A percentile compares a stretch with the other conserved stretches of the same genome.
Evolutionary conservation across 2,797 vertebrate species (phyloP).

Genomic region (Parauchenoglanis ngamensis): DNA sequence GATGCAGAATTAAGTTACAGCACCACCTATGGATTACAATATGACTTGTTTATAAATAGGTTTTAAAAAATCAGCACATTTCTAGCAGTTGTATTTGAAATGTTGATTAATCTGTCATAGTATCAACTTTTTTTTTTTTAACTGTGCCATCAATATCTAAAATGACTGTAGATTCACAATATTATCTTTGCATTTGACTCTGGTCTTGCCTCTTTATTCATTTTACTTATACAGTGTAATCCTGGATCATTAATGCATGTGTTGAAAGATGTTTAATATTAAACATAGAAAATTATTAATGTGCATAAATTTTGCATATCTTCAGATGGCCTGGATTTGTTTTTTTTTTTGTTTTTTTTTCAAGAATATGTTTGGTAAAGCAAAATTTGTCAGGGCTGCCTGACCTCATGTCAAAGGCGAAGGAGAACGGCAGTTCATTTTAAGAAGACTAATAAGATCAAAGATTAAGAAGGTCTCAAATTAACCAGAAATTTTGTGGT

Average conservation of each 20-base stretch:
- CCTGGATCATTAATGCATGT: too few species aligned
- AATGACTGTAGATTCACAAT: background rate
- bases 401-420: background rate
- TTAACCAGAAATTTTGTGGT: background rate
- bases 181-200: background rate
- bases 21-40: background rate
- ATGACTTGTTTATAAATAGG: background rate
- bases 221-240: background rate
- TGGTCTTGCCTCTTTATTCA: background rate
- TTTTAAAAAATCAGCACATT: background rate
- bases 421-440: background rate
- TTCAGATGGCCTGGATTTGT: background rate
- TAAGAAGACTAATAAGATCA: background rate
- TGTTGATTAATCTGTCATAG: background rate
- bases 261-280: background rate
- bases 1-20: slow-evolving; percentile 2
- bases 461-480: background rate
- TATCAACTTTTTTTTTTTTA: background rate
- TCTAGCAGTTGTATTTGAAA: too few species aligned
- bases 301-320: background rate
- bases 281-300: background rate
- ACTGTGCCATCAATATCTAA: background rate
- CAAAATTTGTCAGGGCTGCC: background rate
- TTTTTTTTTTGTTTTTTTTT: background rate
- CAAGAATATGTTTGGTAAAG: background rate